phyloP scores from a whole-genome alignment of 2,888 invertebrate species.

The Melieria picta region DNA sequence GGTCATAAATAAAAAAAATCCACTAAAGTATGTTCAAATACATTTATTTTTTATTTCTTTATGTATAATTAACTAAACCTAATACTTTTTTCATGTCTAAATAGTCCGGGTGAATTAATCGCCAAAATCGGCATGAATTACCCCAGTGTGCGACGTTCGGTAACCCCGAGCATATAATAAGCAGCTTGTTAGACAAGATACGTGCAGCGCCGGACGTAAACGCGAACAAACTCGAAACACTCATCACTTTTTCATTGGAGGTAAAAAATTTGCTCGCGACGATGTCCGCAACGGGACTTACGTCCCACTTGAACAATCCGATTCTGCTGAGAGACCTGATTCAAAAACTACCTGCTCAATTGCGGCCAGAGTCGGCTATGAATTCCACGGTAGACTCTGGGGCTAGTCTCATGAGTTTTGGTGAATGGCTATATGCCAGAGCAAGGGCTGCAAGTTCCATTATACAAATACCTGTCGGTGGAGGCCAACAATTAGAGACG shows the following conservation, averaged over 20 bases:
- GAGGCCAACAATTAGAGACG: conserved; percentile 3
- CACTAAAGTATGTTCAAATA: too few species aligned
- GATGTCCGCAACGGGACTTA: conserved; percentile 7
- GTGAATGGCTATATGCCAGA: neutral
- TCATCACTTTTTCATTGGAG: conserved; percentile 20
- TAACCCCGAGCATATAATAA: conserved; percentile 5
- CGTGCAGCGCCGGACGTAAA: conserved; percentile 12
- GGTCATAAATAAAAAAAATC: too few species aligned
- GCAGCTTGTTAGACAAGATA: neutral
- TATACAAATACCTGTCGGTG: conserved; percentile 1
- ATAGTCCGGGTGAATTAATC: too few species aligned
- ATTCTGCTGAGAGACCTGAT: conserved; percentile 14
- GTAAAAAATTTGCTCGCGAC: conserved; percentile 11
- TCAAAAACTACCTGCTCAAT: conserved; percentile 14
- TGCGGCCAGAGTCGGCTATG: conserved; percentile 15
- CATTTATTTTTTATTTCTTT: too few species aligned
- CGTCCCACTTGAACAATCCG: conserved; percentile 18
- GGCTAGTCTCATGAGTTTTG: neutral
- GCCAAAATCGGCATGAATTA: too few species aligned
- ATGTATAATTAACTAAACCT: too few species aligned
- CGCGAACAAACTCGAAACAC: conserved; percentile 20
- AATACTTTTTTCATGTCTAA: too few species aligned
- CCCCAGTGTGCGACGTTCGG: too few species aligned
- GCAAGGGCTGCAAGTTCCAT: conserved; percentile 7
- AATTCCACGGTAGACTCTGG: neutral